phyloP scores from a whole-genome alignment of 1,140 invertebrate species.

The Ericerus pela region DNA sequence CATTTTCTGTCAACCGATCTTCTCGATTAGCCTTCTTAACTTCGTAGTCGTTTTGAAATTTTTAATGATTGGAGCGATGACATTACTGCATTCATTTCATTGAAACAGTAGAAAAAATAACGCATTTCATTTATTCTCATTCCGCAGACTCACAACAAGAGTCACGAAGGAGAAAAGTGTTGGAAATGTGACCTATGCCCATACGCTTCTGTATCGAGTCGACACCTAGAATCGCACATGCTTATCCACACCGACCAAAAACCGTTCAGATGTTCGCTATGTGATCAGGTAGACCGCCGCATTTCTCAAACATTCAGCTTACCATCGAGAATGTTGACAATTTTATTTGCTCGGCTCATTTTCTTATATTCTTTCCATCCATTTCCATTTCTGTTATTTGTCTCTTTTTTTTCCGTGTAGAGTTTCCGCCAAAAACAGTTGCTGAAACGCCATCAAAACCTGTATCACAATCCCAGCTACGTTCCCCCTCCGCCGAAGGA shows the following conservation, averaged over 20 bases:
- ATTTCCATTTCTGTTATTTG: neutral
- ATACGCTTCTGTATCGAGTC: slow-evolving; percentile 80
- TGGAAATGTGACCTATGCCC: slow-evolving; percentile 90
- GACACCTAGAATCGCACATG: slow-evolving; percentile 92
- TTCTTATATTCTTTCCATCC: neutral
- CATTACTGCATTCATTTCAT: no score
- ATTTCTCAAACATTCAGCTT: no score
- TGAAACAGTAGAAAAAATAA: no score
- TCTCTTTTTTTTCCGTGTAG: slow-evolving; percentile 23
- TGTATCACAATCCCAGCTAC: slow-evolving; percentile 86
- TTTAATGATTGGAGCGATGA: no score
- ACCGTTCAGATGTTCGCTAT: slow-evolving; percentile 67
- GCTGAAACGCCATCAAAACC: slow-evolving; percentile 77
- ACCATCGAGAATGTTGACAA: neutral
- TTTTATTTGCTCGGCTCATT: neutral
- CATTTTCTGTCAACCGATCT: no score
- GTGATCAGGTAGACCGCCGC: slow-evolving; percentile 51
- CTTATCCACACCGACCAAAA: slow-evolving; percentile 88
- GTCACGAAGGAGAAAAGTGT: slow-evolving; percentile 94
- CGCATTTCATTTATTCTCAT: slow-evolving; percentile 4
- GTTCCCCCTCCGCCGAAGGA: slow-evolving; percentile 75
- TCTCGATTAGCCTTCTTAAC: no score
- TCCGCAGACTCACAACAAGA: slow-evolving; percentile 52
- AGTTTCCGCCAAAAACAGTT: slow-evolving; percentile 80
- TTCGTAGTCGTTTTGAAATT: no score